A percentile compares a stretch with the other conserved stretches of the same genome.
Evolutionary conservation across 2,113 vertebrate genomes (phyloP).

Genomic region (Tyto alba): DNA sequence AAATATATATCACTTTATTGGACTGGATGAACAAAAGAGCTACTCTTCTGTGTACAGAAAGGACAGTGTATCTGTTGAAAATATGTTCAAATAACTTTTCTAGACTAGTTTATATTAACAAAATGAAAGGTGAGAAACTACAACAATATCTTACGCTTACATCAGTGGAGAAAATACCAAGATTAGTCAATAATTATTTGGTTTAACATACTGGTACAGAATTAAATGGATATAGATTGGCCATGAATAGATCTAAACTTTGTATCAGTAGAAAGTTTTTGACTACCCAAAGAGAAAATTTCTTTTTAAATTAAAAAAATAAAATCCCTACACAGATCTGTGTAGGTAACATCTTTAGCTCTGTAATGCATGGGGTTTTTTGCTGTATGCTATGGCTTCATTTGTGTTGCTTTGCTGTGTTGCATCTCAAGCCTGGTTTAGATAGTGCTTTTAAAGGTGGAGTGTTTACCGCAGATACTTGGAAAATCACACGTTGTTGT

Average conservation of each 20-base stretch:
- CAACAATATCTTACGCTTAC: background rate
- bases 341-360: background rate
- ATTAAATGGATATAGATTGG: background rate
- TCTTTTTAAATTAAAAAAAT: background rate
- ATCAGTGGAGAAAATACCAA: background rate
- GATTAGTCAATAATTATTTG: background rate
- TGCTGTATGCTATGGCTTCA: background rate
- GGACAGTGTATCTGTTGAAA: background rate
- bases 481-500: background rate
- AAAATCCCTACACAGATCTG: background rate
- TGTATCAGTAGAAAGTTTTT: background rate
- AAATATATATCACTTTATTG: background rate
- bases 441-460: background rate
- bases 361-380: fast-evolving
- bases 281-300: background rate
- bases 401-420: background rate
- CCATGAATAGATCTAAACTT: background rate
- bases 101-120: background rate
- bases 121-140: background rate
- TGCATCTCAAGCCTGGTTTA: background rate
- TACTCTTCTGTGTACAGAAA: background rate
- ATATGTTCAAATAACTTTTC: background rate
- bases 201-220: background rate
- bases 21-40: background rate
- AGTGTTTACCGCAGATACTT: too few species aligned